Conservation (phyloP, 2,113 vertebrate species). For the Poicephalus gulielmi region DNA sequence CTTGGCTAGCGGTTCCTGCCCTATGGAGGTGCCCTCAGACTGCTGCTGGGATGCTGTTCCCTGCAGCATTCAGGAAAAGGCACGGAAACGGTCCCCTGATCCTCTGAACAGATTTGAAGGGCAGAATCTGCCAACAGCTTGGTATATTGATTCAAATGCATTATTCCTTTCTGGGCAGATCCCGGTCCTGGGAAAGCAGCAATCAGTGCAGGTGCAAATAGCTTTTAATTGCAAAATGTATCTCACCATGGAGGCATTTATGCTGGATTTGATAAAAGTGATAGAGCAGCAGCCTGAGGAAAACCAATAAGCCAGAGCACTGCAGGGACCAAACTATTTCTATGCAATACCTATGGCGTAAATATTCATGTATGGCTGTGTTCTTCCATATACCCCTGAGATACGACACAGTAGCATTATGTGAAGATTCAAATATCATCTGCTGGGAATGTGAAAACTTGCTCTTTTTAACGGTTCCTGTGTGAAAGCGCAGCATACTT, state of each 20-base stretch:
- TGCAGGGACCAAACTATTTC: slow-evolving; percentile 12
- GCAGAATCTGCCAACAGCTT: slow-evolving; percentile 50
- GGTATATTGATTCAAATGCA: slow-evolving; percentile 24
- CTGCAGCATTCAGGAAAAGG: background rate
- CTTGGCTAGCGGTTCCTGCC: background rate
- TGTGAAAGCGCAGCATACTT: fast-evolving
- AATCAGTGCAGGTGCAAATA: slow-evolving; percentile 58
- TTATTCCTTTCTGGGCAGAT: slow-evolving; percentile 47
- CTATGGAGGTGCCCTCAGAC: background rate
- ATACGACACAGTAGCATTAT: background rate
- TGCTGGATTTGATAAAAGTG: slow-evolving; percentile 27
- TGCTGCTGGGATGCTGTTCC: slow-evolving; percentile 7
- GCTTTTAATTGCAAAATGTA: slow-evolving; percentile 66
- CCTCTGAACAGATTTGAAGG: slow-evolving; percentile 43
- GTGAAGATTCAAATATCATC: background rate
- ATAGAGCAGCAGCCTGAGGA: background rate
- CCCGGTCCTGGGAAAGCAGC: slow-evolving; percentile 46
- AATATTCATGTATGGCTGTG: background rate
- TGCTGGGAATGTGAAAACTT: background rate
- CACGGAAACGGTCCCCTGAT: background rate
- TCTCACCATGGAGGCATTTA: slow-evolving; percentile 55
- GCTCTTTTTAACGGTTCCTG: background rate
- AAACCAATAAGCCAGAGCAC: background rate
- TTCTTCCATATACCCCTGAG: background rate
- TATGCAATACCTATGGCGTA: background rate